Percentiles rank a stretch among this genome's conserved stretches.
Evolutionary conservation across 2,888 invertebrate genomes (phyloP).

Genomic region (Hoplodrina blanda): DNA sequence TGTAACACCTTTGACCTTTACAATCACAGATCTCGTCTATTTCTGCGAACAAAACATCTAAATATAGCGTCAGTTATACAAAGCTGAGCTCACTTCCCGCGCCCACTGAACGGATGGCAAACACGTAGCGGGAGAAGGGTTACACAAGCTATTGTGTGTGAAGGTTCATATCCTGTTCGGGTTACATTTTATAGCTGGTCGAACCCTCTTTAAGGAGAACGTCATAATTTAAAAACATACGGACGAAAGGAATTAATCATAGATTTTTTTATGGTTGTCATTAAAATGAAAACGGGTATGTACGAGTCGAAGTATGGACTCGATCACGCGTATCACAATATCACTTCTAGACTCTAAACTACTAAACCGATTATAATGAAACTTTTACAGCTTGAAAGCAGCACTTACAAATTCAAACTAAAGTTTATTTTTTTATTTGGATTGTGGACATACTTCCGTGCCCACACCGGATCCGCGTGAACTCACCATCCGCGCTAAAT

Average conservation of each 20-base stretch:
- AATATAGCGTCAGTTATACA: constrained; percentile 28
- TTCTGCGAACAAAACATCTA: constrained; percentile 19
- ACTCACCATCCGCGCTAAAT: too few relatives aligned
- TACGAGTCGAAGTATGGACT: too few relatives aligned
- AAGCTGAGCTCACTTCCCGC: constrained; percentile 15
- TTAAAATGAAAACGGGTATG: neutral
- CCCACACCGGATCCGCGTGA: too few relatives aligned
- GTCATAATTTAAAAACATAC: constrained; percentile 36
- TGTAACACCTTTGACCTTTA: too few relatives aligned
- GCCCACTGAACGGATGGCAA: constrained; percentile 31
- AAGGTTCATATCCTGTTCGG: constrained; percentile 43
- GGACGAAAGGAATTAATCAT: constrained; percentile 5
- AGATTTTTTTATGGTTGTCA: neutral
- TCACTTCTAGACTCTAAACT: too few relatives aligned
- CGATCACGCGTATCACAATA: too few relatives aligned
- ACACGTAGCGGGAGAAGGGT: constrained; percentile 48
- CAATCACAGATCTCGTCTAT: constrained; percentile 25
- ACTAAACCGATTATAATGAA: too few relatives aligned
- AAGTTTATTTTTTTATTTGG: too few relatives aligned
- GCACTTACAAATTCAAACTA: too few relatives aligned
- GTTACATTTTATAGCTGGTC: constrained; percentile 36
- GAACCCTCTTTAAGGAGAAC: constrained; percentile 25
- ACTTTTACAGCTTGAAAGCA: too few relatives aligned
- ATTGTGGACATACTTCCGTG: too few relatives aligned
- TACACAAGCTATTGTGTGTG: constrained; percentile 43